Percentiles rank a stretch among this genome's conserved stretches.
phyloP scores from a whole-genome alignment of 2,113 vertebrate species.

The Origma solitaria region DNA sequence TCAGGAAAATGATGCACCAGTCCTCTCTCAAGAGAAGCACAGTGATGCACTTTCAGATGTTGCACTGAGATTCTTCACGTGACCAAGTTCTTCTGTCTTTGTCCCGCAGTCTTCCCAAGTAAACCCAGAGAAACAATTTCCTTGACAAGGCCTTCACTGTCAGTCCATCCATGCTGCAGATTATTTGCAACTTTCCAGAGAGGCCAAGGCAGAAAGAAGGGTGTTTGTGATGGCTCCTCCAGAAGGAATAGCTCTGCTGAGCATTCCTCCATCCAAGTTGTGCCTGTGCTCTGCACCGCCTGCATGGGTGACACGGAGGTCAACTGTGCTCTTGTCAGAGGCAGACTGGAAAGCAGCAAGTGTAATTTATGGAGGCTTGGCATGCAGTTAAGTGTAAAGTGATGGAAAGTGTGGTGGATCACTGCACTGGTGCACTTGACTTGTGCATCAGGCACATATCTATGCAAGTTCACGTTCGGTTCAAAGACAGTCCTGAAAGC shows the following conservation, averaged over 20 bases:
- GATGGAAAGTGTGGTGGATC: conserved; percentile 62
- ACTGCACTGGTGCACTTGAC: conserved; percentile 57
- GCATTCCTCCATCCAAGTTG: not conserved
- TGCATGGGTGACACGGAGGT: not conserved
- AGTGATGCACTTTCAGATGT: too few relatives aligned
- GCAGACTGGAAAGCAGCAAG: conserved; percentile 25
- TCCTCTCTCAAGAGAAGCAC: not conserved
- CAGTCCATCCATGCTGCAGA: not conserved
- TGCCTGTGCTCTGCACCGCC: accelerated
- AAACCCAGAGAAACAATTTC: not conserved
- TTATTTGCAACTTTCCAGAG: not conserved
- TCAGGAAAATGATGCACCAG: not conserved
- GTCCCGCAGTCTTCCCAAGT: not conserved
- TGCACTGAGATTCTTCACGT: not conserved
- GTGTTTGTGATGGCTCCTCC: not conserved
- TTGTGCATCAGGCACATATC: conserved; percentile 42
- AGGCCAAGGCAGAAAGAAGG: not conserved
- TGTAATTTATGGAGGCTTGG: conserved; percentile 62
- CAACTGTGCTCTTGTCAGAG: not conserved
- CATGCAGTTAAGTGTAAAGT: conserved; percentile 58
- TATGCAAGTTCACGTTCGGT: conserved; percentile 43
- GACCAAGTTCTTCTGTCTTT: not conserved
- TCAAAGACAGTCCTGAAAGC: conserved; percentile 39
- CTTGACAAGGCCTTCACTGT: not conserved
- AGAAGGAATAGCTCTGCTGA: not conserved